Evolutionary conservation across 2,113 vertebrate species (phyloP).

Genomic region (Oryzias curvinotus): DNA sequence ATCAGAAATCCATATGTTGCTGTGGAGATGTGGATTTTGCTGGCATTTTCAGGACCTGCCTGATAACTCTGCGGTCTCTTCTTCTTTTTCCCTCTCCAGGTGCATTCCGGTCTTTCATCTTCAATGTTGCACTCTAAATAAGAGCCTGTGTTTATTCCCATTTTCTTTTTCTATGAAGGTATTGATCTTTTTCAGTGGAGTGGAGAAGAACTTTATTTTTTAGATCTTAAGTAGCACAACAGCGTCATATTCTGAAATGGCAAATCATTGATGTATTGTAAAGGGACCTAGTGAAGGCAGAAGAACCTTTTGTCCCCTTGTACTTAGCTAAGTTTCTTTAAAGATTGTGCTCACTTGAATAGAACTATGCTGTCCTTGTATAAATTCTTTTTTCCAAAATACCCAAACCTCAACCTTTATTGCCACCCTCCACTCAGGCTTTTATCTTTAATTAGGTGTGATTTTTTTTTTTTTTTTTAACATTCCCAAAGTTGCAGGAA

Average conservation of each 20-base stretch:
- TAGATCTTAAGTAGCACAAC: slow-evolving; percentile 43
- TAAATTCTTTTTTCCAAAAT: slow-evolving; percentile 11
- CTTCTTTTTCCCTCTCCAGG: slow-evolving; percentile 44
- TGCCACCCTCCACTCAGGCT: slow-evolving; percentile 34
- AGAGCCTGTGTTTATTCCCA: slow-evolving; percentile 52
- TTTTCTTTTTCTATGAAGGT: slow-evolving; percentile 47
- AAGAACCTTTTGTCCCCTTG: slow-evolving; percentile 41
- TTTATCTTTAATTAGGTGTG: slow-evolving; percentile 63
- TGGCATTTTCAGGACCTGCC: slow-evolving; percentile 38
- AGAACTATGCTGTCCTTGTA: slow-evolving; percentile 21
- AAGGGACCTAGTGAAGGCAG: slow-evolving; percentile 39
- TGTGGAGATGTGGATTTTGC: slow-evolving; percentile 45
- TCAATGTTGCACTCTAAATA: slow-evolving; percentile 45
- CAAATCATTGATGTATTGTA: slow-evolving; percentile 51
- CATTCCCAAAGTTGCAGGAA: slow-evolving; percentile 43
- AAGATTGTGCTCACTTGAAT: slow-evolving; percentile 21
- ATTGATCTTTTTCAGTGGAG: slow-evolving; percentile 55
- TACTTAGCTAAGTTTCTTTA: slow-evolving; percentile 28
- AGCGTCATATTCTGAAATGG: slow-evolving; percentile 47
- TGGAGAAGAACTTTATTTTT: slow-evolving; percentile 33
- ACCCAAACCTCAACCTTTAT: slow-evolving; percentile 17
- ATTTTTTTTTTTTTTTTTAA: slow-evolving; percentile 67
- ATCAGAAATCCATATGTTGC: slow-evolving; percentile 61
- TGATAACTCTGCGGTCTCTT: slow-evolving; percentile 45
- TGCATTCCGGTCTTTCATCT: slow-evolving; percentile 57